Base-by-base conservation (phyloP, 2,113 vertebrate species). In the Oncorhynchus nerka region DNA sequence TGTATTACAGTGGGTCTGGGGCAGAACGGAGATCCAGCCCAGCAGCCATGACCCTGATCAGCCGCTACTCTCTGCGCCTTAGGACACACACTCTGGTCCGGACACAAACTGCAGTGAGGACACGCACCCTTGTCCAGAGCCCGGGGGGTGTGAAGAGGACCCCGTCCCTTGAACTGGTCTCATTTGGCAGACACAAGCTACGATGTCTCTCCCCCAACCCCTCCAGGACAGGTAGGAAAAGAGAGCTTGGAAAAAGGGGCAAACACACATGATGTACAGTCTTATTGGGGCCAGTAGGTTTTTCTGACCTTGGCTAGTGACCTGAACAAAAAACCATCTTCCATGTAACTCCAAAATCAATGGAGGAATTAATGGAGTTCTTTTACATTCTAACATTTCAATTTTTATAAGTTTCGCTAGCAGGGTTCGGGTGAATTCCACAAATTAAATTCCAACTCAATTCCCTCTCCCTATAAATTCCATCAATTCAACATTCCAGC, bases 141-240 rank as follows among this genome's bases (percentile, higher is more conserved):
- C 89, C 90, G 0, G 28, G 0, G 0, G 13, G 76, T 0, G 71
- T 28, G 0, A 93, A 87, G 78, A 95, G 88, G 69, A 91, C 88
- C 1, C 93, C 92, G 0, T 76, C 89, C 81, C 95, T 86, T 80
- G 94, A 93, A 0, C 90, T 96, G 6, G 87, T 95, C 39, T 94
- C 95, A 11, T 88, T 95, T 26, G 90, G 94, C 67, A 92, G 93
- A 81, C 97, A 97, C 89, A 93, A 95, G 57, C 86, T 96, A 48
- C 91, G 94, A 70, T 79, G 94, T 7, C 83, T 96, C 68, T 93
- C 93, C 0, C 79, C 87, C 0, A 55, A 79, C 49, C 87, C 9
- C 4, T 67, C 79, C 8, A 95, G 92, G 79, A 93, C 95, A 93
- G 94, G 97, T 97, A 95, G 59, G 92, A 7, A 30, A 15, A 7